Conservation (phyloP, 2,797 vertebrate genomes). For the Oceanodroma leucorhoa region DNA sequence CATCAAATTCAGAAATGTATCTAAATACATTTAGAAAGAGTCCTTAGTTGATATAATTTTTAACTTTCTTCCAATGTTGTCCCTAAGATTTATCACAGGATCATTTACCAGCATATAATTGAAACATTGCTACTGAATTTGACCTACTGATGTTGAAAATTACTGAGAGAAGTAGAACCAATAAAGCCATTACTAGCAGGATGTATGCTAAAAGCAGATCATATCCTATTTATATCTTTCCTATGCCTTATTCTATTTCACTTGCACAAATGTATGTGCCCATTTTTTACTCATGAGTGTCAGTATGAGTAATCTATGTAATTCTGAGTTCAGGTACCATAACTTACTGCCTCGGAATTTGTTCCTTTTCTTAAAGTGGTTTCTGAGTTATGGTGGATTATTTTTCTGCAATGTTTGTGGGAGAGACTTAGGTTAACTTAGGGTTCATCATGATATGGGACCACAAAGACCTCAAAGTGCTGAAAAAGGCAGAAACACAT, state of each 20-base stretch:
- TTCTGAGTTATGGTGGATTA: background rate
- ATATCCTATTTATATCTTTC: conserved; percentile 3
- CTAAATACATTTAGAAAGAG: background rate
- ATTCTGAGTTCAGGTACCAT: background rate
- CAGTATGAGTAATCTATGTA: conserved; percentile 8
- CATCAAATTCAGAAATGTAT: background rate
- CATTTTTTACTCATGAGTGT: conserved; percentile 24
- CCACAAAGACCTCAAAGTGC: background rate
- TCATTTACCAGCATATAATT: background rate
- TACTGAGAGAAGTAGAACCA: background rate
- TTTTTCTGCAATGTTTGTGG: background rate
- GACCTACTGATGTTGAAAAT: conserved; percentile 12
- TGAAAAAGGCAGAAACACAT: background rate
- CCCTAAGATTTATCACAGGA: background rate
- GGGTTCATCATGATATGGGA: background rate
- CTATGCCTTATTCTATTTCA: background rate
- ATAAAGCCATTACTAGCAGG: background rate
- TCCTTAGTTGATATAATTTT: background rate
- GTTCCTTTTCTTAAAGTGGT: background rate
- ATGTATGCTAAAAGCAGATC: background rate
- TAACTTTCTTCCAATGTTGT: background rate
- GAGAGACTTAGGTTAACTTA: background rate
- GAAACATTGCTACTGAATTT: background rate
- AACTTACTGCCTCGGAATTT: background rate
- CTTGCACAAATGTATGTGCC: conserved; percentile 2